Base-by-base conservation (phyloP, 2,797 vertebrate genomes). In the Apogon talboti region DNA sequence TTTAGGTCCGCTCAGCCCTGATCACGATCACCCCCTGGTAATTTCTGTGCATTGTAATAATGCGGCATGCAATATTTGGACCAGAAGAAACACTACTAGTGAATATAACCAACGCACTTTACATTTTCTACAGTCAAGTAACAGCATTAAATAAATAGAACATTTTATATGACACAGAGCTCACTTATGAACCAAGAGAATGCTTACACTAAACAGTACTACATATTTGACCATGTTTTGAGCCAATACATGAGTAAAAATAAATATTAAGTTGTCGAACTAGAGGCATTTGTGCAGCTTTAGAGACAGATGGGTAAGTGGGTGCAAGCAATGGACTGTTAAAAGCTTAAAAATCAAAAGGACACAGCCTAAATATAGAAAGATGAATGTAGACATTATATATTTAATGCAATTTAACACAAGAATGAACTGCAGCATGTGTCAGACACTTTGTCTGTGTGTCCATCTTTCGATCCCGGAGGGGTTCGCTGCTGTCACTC, bases 401-500 rank as follows among this genome's bases (percentile, higher is more conserved):
- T 53, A 44, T 41, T 58, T 56, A 49, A 62, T 46, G 7, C 54
- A 56, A 64, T 33, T 60, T 55, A 35, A 37, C 16, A 41, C 18
- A 16, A 37, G 38, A 51, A 58, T 53, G 48, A 46, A 45, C 7
- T 44, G 48, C 49, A 43, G 38, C 50, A 14, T 71, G 66, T 66
- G 49, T 60, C 49, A 58, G 58, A 61, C 63, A 74, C 61, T 71
- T 71, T 68, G 63, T 67, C 66, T 60, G 44, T 45, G 35, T 19
- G 74, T 79, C 69, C 56, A 63, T 71, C 49, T 60, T 42, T 13
- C 11, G 43, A 41, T 44, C 69, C 78, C 70, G 43, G 54, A 66
- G 74, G 87, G 75, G 18, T 48, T 58, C 74, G 51, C 69, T 68
- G 74, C 71, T 85, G 87, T 87, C 68, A 57, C 54, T 41, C 24